Evolutionary conservation across 2,888 invertebrate species (phyloP), one percentile per base, ranked within the genome.

Genomic region (Cenopis cana): DNA sequence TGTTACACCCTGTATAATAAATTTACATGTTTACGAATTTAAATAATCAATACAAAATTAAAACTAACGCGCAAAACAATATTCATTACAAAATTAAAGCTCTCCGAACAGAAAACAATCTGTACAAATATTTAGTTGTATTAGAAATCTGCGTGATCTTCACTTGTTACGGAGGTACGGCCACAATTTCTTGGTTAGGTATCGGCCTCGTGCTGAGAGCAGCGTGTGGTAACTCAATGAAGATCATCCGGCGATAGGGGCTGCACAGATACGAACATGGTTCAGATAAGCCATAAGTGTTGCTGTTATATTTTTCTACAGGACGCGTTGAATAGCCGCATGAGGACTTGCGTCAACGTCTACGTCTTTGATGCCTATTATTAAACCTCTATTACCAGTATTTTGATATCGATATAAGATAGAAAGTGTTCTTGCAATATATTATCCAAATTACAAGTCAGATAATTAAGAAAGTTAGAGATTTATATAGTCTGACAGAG

Each of bases 211-310:
- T 83, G 89, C 89, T 89, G 89, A 52, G 88, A 88, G 75, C 91
- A 91, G 91, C 91, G 85, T 89, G 91, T 79, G 90, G 90, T 86
- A 85, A 89, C 89, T 89, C 89, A 91, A 91, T 91, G 89, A 87
- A 89, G 90, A 91, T 90, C 86, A 89, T 89, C 89, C 82, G 74
- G 74, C 84, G 88, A 89, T 88, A 87, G 78, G 80, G 65, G 64
- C 24, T 59, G 46, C 52, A 49, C 41, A 54, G 62, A 65, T 59
- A 62, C 24, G 18, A 17, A 54, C 20, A 62, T 50, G 17, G 50
- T 56, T 65, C 18, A 14, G 52, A 57, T 67, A 50, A 6, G 8
- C 9, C 20, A 29, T 41, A 24, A 24, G n/a, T 29, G 18, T 46
- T 2, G 29, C 29, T n/a, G 14, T 29, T 55, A 9, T 46, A 46